phyloP scores from a whole-genome alignment of 2,797 vertebrate genomes.

The Neopelma chrysocephalum region DNA sequence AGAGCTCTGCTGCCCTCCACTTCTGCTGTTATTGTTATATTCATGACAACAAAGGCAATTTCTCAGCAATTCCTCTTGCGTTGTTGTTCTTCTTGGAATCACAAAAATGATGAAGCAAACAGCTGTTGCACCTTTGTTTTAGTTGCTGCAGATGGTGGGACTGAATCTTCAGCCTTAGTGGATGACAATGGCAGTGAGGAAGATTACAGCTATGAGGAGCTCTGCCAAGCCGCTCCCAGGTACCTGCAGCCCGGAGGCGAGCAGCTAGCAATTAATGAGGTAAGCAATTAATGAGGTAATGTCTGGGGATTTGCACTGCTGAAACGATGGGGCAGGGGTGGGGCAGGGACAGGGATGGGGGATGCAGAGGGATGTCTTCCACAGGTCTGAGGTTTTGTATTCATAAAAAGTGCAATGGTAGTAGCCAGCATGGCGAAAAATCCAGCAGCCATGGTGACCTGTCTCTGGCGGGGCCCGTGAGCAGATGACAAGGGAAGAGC shows the following conservation, averaged over 20 bases:
- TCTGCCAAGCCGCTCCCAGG: constrained; percentile 85
- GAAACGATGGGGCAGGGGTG: fast-evolving
- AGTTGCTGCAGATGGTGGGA: constrained; percentile 82
- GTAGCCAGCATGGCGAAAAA: neutral
- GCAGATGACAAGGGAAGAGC: neutral
- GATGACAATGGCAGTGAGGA: constrained; percentile 97
- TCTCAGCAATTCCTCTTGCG: neutral
- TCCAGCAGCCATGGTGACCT: neutral
- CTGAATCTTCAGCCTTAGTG: constrained; percentile 80
- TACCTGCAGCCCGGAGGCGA: constrained; percentile 92
- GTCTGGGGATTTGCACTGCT: neutral
- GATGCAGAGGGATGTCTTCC: neutral
- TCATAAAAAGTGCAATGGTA: neutral
- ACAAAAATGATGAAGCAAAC: constrained; percentile 35
- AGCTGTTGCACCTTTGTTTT: constrained; percentile 43
- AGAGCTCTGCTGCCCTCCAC: neutral
- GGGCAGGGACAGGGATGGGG: neutral
- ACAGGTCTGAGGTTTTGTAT: neutral
- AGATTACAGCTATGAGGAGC: constrained; percentile 92
- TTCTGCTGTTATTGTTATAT: neutral
- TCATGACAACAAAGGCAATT: neutral
- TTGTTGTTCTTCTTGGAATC: constrained; percentile 4
- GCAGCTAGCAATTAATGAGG: constrained; percentile 92
- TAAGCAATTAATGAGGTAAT: constrained; percentile 93
- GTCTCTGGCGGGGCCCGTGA: neutral